Evolutionary conservation across 2,888 invertebrate species (phyloP).

Genomic region (Oxystoma pomonae): DNA sequence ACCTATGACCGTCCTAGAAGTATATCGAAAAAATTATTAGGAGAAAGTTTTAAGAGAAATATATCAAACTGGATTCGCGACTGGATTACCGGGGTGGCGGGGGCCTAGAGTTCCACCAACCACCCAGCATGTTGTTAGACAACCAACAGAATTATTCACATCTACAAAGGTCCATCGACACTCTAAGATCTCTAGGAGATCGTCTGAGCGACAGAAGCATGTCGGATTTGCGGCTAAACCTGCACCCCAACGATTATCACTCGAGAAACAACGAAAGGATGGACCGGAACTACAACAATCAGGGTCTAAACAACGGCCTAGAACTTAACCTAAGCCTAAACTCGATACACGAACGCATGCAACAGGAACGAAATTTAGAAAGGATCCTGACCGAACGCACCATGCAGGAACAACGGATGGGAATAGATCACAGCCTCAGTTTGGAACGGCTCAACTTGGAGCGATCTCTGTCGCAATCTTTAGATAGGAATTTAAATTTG

Average conservation of each 20-base stretch:
- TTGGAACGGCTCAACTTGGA: conserved; percentile 42
- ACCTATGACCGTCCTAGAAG: neutral
- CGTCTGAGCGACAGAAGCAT: conserved; percentile 46
- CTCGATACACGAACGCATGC: conserved; percentile 38
- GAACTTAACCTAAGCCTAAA: conserved; percentile 44
- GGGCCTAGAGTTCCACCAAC: conserved; percentile 47
- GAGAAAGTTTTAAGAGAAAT: neutral
- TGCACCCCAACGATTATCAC: conserved; percentile 39
- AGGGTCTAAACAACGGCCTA: conserved; percentile 36
- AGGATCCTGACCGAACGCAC: conserved; percentile 41
- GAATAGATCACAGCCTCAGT: conserved; percentile 38
- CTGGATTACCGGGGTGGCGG: conserved; percentile 45
- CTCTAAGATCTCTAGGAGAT: conserved; percentile 45
- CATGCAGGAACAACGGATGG: conserved; percentile 36
- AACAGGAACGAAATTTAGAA: conserved; percentile 42
- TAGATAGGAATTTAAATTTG: conserved; percentile 33
- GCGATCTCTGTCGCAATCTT: conserved; percentile 37
- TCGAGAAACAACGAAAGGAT: conserved; percentile 31
- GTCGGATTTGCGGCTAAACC: conserved; percentile 41
- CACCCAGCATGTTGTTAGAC: conserved; percentile 40
- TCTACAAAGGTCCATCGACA: conserved; percentile 47
- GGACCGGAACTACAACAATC: conserved; percentile 27
- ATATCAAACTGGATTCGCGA: conserved; percentile 42
- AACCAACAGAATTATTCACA: conserved; percentile 44
- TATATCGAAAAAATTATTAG: neutral